Conservation (phyloP, 2,888 invertebrate genomes). For the Priocnemis perturbator region DNA sequence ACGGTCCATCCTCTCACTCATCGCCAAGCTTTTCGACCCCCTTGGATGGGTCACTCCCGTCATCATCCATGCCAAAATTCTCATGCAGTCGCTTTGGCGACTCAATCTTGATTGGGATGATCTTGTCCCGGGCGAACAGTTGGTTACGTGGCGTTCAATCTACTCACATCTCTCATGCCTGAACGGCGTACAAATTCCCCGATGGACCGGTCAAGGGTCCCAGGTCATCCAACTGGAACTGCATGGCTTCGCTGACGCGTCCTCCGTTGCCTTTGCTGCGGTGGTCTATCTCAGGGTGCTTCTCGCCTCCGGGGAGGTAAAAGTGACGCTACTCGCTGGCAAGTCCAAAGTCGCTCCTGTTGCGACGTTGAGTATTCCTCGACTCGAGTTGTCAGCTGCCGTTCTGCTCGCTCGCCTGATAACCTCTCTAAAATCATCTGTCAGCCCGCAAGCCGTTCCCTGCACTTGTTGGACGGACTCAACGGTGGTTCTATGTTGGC, state of each 20-base stretch:
- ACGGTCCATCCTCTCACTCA: constrained; percentile 18
- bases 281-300: constrained; percentile 15
- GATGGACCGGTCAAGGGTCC: constrained; percentile 19
- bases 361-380: constrained; percentile 24
- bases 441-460: constrained; percentile 2
- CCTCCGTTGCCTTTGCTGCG: constrained; percentile 27
- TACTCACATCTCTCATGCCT: constrained; percentile 5
- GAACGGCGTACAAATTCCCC: not conserved
- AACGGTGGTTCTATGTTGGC: constrained; percentile 41
- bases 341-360: constrained; percentile 37
- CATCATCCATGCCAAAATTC: constrained; percentile 14
- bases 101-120: constrained; percentile 16
- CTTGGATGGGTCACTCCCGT: constrained; percentile 29
- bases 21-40: constrained; percentile 31
- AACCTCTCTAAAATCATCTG: not conserved
- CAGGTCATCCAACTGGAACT: constrained; percentile 1
- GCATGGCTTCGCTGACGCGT: constrained; percentile 40
- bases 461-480: constrained; percentile 50
- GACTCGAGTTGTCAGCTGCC: constrained; percentile 28
- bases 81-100: constrained; percentile 25
- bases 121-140: not conserved
- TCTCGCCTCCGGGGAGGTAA: not conserved
- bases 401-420: constrained; percentile 22
- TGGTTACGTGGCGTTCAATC: not conserved
- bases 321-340: constrained; percentile 3